Percentiles rank a stretch among this genome's conserved stretches.
These are phyloP conservation scores for Parascotia fuliginaria DNA, from an alignment of 2,888 invertebrate species.

Conservation along the genomic window DNA sequence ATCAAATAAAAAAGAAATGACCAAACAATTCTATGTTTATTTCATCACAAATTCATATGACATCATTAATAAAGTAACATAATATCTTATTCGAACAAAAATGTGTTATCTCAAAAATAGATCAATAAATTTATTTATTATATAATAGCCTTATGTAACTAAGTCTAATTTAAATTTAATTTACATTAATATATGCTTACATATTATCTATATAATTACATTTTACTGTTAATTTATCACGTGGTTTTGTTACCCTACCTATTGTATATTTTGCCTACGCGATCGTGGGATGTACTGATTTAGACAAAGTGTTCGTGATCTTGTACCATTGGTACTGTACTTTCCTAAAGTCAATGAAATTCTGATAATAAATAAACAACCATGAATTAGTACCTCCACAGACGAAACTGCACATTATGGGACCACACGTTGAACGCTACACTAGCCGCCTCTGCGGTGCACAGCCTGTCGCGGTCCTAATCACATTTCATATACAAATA, in stretches of 20 bases:
- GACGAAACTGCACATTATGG: conserved; percentile 5
- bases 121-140: conserved; percentile 56
- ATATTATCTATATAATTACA: conserved; percentile 62
- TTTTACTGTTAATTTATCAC: conserved; percentile 77
- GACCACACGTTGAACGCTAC: not conserved
- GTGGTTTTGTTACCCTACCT: conserved; percentile 73
- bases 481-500: conserved; percentile 28
- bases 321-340: conserved; percentile 29
- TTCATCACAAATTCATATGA: conserved; percentile 72
- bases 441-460: not conserved
- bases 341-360: conserved; percentile 30
- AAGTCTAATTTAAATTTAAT: conserved; percentile 58
- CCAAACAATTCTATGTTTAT: conserved; percentile 77
- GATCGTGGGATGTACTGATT: conserved; percentile 16
- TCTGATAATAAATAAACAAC: conserved; percentile 38
- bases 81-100: conserved; percentile 51
- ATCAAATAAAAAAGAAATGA: conserved; percentile 34
- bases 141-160: conserved; percentile 63
- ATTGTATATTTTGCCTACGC: conserved; percentile 43
- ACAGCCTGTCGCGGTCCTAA: conserved; percentile 31
- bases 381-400: conserved; percentile 33
- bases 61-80: conserved; percentile 64
- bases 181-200: conserved; percentile 60
- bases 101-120: conserved; percentile 58
- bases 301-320: conserved; percentile 23